These are phyloP conservation scores for Thalassoma bifasciatum DNA, from an alignment of 2,113 vertebrate species.

Conservation along the genomic window DNA sequence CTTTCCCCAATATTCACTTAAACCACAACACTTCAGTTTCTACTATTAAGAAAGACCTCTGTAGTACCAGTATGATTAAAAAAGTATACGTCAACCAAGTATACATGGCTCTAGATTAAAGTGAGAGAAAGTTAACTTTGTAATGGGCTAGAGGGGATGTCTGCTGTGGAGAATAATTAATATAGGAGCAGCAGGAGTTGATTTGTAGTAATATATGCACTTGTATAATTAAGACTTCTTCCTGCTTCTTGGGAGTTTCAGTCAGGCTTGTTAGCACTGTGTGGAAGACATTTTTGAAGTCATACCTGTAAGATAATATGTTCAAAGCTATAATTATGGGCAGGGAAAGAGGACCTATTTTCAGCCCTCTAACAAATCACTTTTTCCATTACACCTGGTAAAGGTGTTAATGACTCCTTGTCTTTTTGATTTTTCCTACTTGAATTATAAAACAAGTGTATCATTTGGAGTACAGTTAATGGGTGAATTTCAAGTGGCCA, in stretches of 20 bases:
- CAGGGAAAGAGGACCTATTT: conserved; percentile 81
- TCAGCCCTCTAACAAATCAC: conserved; percentile 83
- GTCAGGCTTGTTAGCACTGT: conserved; percentile 77
- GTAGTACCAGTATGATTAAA: no score
- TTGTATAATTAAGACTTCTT: conserved; percentile 79
- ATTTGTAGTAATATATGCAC: conserved; percentile 76
- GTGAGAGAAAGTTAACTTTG: conserved; percentile 76
- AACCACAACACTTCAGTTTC: no score
- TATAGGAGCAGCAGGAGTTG: conserved; percentile 63
- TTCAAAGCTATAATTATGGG: conserved; percentile 83
- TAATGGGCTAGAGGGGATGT: conserved; percentile 62
- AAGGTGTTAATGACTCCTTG: conserved; percentile 85
- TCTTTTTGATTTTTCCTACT: conserved; percentile 82
- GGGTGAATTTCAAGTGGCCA: conserved; percentile 72
- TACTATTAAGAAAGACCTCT: no score
- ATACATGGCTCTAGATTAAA: conserved; percentile 57
- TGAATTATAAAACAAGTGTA: conserved; percentile 82
- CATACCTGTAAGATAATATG: conserved; percentile 82
- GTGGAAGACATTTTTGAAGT: conserved; percentile 74
- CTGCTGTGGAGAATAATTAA: conserved; percentile 74
- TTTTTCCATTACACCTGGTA: conserved; percentile 83
- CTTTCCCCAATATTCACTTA: no score
- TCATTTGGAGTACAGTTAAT: conserved; percentile 79
- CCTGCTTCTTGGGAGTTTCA: conserved; percentile 67
- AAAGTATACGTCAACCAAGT: no score